phyloP scores from a whole-genome alignment of 2,113 vertebrate species.

The Theropithecus gelada region DNA sequence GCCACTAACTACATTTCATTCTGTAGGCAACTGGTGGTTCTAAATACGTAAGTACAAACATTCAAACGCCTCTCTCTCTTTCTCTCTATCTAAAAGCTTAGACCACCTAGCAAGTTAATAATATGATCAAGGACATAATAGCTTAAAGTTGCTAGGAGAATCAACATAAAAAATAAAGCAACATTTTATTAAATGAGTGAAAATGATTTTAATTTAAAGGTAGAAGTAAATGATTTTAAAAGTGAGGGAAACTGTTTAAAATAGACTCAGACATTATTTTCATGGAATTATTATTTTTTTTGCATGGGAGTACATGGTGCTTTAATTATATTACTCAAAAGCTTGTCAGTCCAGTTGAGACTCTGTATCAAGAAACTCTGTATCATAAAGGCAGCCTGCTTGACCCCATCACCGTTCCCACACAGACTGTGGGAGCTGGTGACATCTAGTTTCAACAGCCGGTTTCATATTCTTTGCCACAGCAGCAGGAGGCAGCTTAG shows the following conservation, averaged over 20 bases:
- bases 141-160: neutral
- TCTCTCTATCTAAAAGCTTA: neutral
- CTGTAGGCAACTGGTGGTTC: neutral
- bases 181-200: constrained; percentile 4
- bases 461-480: constrained; percentile 31
- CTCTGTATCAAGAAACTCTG: neutral
- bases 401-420: neutral
- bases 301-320: neutral
- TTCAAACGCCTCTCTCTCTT: neutral
- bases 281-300: neutral
- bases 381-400: neutral
- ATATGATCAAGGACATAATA: constrained; percentile 9
- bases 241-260: neutral
- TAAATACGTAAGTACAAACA: neutral
- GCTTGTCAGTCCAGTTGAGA: neutral
- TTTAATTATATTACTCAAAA: constrained; percentile 18
- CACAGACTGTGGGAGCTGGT: neutral
- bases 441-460: neutral
- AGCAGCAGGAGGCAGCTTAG: constrained; percentile 46
- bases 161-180: neutral
- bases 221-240: constrained; percentile 16
- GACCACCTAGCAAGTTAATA: neutral
- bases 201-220: neutral
- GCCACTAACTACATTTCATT: neutral
- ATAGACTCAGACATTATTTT: neutral